These are phyloP conservation scores for Paralvinella palmiformis DNA, from an alignment of 1,140 invertebrate genomes.

Conservation along the genomic window DNA sequence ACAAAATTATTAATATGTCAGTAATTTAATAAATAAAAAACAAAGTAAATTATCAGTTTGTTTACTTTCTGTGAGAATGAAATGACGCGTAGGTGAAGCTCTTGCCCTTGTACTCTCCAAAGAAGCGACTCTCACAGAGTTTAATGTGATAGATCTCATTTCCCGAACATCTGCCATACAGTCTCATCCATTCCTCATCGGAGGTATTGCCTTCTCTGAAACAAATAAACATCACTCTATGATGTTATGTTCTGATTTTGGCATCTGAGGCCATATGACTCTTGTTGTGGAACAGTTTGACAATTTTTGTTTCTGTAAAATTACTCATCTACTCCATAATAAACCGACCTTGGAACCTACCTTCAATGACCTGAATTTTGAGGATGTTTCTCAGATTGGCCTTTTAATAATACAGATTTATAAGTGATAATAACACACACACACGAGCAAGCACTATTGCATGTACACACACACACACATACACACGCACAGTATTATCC, in stretches of 20 bases:
- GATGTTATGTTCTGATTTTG: no score
- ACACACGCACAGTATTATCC: no score
- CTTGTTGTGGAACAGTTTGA: no score
- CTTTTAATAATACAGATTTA: no score
- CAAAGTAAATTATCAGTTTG: conserved; percentile 10
- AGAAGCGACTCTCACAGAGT: conserved; percentile 90
- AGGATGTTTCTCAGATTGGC: no score
- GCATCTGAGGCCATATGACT: no score
- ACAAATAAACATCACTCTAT: conserved; percentile 17
- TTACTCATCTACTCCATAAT: background rate
- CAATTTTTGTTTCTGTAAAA: no score
- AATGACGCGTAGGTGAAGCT: conserved; percentile 98
- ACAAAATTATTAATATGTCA: background rate
- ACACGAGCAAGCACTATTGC: no score
- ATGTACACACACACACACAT: no score
- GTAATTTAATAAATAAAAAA: background rate
- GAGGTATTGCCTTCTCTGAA: conserved; percentile 92
- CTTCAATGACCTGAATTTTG: no score
- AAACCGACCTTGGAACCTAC: no score
- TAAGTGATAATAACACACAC: no score
- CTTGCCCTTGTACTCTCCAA: conserved; percentile 96
- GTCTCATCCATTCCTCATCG: conserved; percentile 90
- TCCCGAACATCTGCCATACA: conserved; percentile 95
- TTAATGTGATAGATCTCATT: conserved; percentile 99
- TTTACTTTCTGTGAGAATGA: conserved; percentile 94